Base-by-base conservation (phyloP, 2,797 vertebrate species). In the Stomatorhinus walkeri region DNA sequence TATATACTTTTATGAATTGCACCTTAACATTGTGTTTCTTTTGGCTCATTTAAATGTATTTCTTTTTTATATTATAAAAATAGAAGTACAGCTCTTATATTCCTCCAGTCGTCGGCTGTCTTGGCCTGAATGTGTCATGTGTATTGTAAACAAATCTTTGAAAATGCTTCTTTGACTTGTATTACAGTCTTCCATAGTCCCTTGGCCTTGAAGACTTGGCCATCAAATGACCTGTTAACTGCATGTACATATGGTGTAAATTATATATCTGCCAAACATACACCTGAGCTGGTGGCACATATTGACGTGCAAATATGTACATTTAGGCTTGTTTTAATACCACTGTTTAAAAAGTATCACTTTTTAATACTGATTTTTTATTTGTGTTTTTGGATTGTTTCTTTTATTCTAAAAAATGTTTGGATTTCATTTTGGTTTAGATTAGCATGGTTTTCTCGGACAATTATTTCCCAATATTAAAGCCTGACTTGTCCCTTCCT, bases 41-140 rank as follows among this genome's bases (percentile, higher is more conserved):
- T 88, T 32, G 46, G 9, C 72, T 72, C 24, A 49, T 72, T 88
- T 28, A 87, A 72, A 46, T 87, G 22, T 16, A 68, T 28, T 48
- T 92, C 90, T 61, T 84, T n/a, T 84, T 81, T 46, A 46, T 84
- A 84, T 46, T 49, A 49, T 84, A 84, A 84, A 84, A 22, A 90
- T 88, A 90, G 59, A 89, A 89, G 90, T 90, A 91, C 89, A 87
- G n/a, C 79, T 85, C 88, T 90, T 85, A 87, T 48, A 88, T 87
- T 91, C 88, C 89, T 90, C 24, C 72, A 72, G 54, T 61, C 49
- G 9, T 24, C 49, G 19, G 79, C 79, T 24, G 40, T 84, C 46
- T 9, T 84, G 43, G 8, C 48, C 40, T 24, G 19, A 88, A 88
- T 56, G 76, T 40, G 46, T 56, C 32, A 32, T 88, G 64, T 88